Evolutionary conservation across 2,797 vertebrate species (phyloP).

Genomic region (Muraenolepis orangiensis): DNA sequence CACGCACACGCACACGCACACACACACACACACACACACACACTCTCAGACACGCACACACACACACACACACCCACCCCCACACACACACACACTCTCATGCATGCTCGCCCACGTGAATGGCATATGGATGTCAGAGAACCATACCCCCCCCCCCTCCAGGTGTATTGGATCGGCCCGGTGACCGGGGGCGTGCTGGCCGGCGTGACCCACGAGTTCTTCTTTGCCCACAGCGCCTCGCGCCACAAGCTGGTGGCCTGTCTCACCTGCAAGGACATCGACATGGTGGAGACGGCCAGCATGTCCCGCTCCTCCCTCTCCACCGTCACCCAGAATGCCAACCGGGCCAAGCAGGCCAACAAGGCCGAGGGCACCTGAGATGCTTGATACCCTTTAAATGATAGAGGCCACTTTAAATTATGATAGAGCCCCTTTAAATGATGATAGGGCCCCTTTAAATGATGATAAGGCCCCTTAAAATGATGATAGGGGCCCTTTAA

Average conservation of each 20-base stretch:
- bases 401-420: too few species aligned
- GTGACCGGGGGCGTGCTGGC: slow-evolving; percentile 74
- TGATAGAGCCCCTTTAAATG: too few species aligned
- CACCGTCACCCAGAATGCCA: slow-evolving; percentile 73
- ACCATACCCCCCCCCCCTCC: neutral
- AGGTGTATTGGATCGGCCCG: slow-evolving; percentile 84
- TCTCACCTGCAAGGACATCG: slow-evolving; percentile 78
- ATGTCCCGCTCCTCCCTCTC: slow-evolving; percentile 78
- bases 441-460: too few species aligned
- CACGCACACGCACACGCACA: neutral
- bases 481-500: too few species aligned
- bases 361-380: slow-evolving; percentile 73
- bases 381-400: neutral
- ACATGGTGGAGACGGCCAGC: slow-evolving; percentile 79
- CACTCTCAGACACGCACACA: too few species aligned
- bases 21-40: too few species aligned
- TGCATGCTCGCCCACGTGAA: too few species aligned
- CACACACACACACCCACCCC: too few species aligned
- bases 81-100: neutral
- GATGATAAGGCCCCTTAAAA: too few species aligned
- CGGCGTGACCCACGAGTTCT: slow-evolving; percentile 77
- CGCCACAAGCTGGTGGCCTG: slow-evolving; percentile 80
- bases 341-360: slow-evolving; percentile 70
- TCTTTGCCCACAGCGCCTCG: slow-evolving; percentile 76
- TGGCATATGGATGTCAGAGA: too few species aligned